Evolutionary conservation across 2,888 invertebrate species (phyloP).

Genomic region (Cantharis rufa): DNA sequence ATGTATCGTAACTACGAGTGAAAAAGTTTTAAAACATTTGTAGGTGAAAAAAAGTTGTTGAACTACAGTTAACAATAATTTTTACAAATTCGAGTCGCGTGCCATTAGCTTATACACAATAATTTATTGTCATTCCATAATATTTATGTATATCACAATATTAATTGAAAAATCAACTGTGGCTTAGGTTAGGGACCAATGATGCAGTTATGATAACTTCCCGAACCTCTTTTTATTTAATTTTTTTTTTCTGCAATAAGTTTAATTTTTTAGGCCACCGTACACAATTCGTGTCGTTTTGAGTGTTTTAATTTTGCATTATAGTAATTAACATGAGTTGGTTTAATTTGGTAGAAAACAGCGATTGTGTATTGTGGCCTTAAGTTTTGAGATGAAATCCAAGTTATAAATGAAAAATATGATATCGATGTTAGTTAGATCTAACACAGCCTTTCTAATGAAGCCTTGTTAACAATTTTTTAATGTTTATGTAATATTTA

Average conservation of each 20-base stretch:
- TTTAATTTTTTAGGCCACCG: background rate
- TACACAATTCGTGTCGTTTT: background rate
- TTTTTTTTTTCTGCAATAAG: background rate
- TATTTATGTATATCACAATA: slow-evolving; percentile 7
- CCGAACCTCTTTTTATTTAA: slow-evolving; percentile 18
- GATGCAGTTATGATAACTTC: slow-evolving; percentile 23
- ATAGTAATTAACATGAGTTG: background rate
- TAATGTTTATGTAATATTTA: slow-evolving; percentile 19
- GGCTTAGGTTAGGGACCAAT: slow-evolving; percentile 38
- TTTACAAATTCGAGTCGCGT: slow-evolving; percentile 36
- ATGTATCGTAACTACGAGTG: background rate
- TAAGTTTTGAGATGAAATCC: background rate
- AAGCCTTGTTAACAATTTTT: slow-evolving; percentile 27
- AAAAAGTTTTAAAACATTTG: background rate
- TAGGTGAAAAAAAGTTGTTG: background rate
- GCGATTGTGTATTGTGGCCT: background rate
- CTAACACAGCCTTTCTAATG: slow-evolving; percentile 42
- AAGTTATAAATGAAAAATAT: slow-evolving; percentile 7
- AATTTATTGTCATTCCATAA: slow-evolving; percentile 24
- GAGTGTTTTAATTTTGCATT: background rate
- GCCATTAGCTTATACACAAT: slow-evolving; percentile 39
- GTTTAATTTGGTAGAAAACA: background rate
- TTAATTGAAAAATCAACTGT: slow-evolving; percentile 28
- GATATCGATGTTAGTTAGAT: slow-evolving; percentile 38
- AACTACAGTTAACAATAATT: slow-evolving; percentile 1